Conservation (phyloP, 2,797 vertebrate genomes). For the Carapus acus region DNA sequence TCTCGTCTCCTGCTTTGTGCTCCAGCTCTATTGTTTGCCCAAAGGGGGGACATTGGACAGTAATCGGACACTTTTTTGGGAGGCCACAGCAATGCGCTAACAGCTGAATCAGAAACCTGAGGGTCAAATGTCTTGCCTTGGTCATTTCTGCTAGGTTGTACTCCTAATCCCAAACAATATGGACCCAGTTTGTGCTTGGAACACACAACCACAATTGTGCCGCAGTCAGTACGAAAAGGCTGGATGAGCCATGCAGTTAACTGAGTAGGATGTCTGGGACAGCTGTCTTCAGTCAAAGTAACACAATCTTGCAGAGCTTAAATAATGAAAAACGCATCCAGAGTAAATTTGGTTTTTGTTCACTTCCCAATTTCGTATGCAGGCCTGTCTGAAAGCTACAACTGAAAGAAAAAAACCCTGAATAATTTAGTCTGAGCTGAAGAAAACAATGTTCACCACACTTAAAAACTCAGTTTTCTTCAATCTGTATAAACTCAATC, state of each 20-base stretch:
- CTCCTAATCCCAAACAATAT: slow-evolving; percentile 59
- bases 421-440: background rate
- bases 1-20: slow-evolving; percentile 1
- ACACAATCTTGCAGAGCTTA: background rate
- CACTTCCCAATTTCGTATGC: slow-evolving; percentile 10
- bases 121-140: slow-evolving; percentile 63
- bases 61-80: slow-evolving; percentile 43
- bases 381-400: slow-evolving; percentile 12
- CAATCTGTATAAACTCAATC: no score
- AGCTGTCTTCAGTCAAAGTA: slow-evolving; percentile 26
- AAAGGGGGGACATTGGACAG: slow-evolving; percentile 26
- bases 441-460: background rate
- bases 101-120: slow-evolving; percentile 68
- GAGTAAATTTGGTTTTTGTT: slow-evolving; percentile 20
- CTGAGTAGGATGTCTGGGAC: slow-evolving; percentile 6
- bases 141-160: slow-evolving; percentile 53
- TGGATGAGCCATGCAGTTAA: slow-evolving; percentile 12
- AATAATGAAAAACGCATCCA: slow-evolving; percentile 27
- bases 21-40: slow-evolving; percentile 28
- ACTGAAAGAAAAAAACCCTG: slow-evolving; percentile 18
- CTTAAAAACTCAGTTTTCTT: background rate
- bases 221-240: slow-evolving; percentile 9
- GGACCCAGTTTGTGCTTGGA: slow-evolving; percentile 36
- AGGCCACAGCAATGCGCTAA: slow-evolving; percentile 42
- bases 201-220: slow-evolving; percentile 32